phyloP scores from a whole-genome alignment of 2,797 vertebrate species.

The Percopsis omiscomaycus region DNA sequence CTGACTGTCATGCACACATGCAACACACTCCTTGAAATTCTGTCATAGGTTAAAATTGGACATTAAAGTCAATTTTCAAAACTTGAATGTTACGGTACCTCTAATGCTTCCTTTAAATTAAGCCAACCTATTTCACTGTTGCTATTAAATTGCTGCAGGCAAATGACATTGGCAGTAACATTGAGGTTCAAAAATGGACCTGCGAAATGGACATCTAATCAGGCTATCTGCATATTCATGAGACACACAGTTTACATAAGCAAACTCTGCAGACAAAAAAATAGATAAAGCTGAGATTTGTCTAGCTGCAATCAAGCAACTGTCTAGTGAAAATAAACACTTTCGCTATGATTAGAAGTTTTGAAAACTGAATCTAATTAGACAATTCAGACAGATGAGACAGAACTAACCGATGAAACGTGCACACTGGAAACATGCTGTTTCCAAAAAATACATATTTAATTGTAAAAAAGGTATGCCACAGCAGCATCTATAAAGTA shows the following conservation, averaged over 20 bases:
- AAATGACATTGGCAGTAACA: conserved; percentile 25
- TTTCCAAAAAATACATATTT: conserved; percentile 46
- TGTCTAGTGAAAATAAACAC: conserved; percentile 26
- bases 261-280: conserved; percentile 17
- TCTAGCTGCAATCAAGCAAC: conserved; percentile 54
- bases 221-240: conserved; percentile 38
- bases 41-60: too few species aligned
- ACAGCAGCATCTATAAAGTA: not conserved
- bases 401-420: too few species aligned
- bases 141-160: conserved; percentile 6
- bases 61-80: too few species aligned
- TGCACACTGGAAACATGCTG: conserved; percentile 5
- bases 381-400: conserved; percentile 9
- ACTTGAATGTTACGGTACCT: too few species aligned
- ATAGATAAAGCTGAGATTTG: conserved; percentile 25
- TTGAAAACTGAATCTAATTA: conserved; percentile 52
- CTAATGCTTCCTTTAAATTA: too few species aligned
- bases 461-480: conserved; percentile 25
- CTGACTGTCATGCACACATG: too few species aligned
- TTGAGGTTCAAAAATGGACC: conserved; percentile 14
- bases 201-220: conserved; percentile 13
- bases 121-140: too few species aligned
- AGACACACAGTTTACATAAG: conserved; percentile 22
- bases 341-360: conserved; percentile 50
- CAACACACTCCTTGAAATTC: too few species aligned